These are phyloP conservation scores for Ciconia nigra DNA, from an alignment of 2,797 vertebrate species.

Conservation along the genomic window DNA sequence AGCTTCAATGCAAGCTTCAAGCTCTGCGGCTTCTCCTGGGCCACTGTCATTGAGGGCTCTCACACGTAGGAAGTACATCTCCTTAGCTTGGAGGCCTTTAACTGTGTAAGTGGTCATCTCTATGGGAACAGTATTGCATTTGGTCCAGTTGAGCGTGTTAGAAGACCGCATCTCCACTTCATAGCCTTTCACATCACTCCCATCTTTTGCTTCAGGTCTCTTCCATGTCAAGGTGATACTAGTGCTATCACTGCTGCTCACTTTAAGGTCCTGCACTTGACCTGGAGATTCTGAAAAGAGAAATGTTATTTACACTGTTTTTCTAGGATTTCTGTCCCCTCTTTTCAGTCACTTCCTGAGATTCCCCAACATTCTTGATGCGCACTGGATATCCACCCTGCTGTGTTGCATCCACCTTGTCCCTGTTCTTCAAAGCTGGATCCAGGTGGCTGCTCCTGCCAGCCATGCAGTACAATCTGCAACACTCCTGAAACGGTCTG, in stretches of 20 bases:
- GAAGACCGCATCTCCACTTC: slow-evolving; percentile 79
- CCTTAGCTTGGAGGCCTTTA: slow-evolving; percentile 77
- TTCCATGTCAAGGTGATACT: slow-evolving; percentile 83
- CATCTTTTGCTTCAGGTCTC: slow-evolving; percentile 72
- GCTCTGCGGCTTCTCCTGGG: slow-evolving; percentile 64
- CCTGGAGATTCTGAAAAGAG: slow-evolving; percentile 80
- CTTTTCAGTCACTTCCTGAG: not conserved
- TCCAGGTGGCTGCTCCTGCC: not conserved
- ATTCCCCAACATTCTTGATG: not conserved
- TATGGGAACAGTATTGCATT: slow-evolving; percentile 75
- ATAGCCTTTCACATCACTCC: slow-evolving; percentile 80
- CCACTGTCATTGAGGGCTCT: slow-evolving; percentile 79
- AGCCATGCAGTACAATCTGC: not conserved
- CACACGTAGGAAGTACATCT: slow-evolving; percentile 81
- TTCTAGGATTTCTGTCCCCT: not conserved
- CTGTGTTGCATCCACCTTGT: not conserved
- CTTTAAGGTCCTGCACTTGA: slow-evolving; percentile 78
- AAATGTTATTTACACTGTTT: not conserved
- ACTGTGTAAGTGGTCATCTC: slow-evolving; percentile 72
- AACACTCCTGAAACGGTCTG: not conserved
- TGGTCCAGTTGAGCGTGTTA: slow-evolving; percentile 78
- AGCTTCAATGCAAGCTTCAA: slow-evolving; percentile 70
- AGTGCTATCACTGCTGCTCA: slow-evolving; percentile 76
- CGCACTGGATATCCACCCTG: not conserved
- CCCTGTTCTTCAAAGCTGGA: not conserved